Base-by-base conservation (phyloP, 2,888 invertebrate genomes). In the Synergus umbraculus region DNA sequence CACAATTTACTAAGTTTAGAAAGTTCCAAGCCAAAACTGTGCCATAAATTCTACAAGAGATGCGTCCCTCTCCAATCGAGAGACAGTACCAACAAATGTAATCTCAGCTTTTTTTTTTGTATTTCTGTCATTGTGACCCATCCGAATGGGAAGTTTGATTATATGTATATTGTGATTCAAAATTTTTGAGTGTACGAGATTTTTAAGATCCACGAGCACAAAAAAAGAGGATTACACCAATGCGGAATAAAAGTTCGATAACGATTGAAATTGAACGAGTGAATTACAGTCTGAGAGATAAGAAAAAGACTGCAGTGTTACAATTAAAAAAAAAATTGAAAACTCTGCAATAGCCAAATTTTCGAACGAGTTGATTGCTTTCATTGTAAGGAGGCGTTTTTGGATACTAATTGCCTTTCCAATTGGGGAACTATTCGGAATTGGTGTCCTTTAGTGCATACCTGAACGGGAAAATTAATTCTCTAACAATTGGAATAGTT, bases 401-500 rank as follows among this genome's bases (percentile, higher is more conserved):
- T 41, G 73, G 49, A 54, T 13, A 37, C 73, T 73, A 73, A 73
- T 73, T 73, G 54, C 73, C 54, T 29, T 49, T 54, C n/a, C 37
- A 54, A 54, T 73, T 73, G 69, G 69, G 46, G 29, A 49, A 49
- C 46, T 73, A 49, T 49, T 54, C 29, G 12, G 63, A 63, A 63
- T 63, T 29, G 29, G 54, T 73, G 49, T 73, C 73, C 54, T 54
- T 41, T 58, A 18, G 54, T 41, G 49, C 49, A 73, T 37, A 73
- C 73, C 73, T 37, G 73, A 73, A 41, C 73, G 54, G 37, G 54
- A 41, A 73, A 73, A 73, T 73, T 73, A 73, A 73, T 73, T 73
- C 54, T 49, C 49, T 37, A 73, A 73, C 73, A 73, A 73, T 49
- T 73, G 73, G 54, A 73, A 73, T 73, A 73, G 73, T 73, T 73